phyloP scores from a whole-genome alignment of 2,113 vertebrate species.

The Petrocephalus microphthalmus region DNA sequence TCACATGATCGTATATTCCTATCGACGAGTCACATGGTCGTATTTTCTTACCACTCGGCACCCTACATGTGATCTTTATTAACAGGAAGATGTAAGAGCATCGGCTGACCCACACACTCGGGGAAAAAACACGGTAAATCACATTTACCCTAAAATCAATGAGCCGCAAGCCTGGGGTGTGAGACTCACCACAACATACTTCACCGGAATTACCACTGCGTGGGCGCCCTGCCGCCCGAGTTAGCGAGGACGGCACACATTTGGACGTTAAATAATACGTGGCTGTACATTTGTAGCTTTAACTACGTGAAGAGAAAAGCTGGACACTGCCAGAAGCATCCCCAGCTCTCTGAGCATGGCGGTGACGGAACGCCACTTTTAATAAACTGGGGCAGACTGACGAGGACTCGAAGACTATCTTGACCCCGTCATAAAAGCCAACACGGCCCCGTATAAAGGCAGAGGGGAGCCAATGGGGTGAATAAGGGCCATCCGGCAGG shows the following conservation, averaged over 20 bases:
- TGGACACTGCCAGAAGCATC: background rate
- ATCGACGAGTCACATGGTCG: background rate
- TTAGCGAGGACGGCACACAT: background rate
- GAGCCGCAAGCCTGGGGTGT: background rate
- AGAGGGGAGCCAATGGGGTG: background rate
- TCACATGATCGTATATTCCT: background rate
- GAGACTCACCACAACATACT: background rate
- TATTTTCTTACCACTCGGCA: background rate
- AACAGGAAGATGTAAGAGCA: background rate
- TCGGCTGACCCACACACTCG: background rate
- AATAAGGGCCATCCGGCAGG: background rate
- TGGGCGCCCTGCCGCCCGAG: background rate
- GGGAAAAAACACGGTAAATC: background rate
- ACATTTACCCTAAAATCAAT: conserved; percentile 6
- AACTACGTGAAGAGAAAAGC: background rate
- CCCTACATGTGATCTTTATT: background rate
- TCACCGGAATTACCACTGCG: background rate
- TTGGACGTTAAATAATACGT: background rate
- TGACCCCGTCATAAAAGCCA: background rate
- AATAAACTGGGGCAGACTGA: background rate
- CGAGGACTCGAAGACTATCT: background rate
- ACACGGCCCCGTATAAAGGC: background rate
- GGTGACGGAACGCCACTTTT: background rate
- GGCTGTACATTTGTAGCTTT: background rate
- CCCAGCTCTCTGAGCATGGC: background rate